Evolutionary conservation across 2,113 vertebrate genomes (phyloP).

Genomic region (Phalacrocorax carbo): DNA sequence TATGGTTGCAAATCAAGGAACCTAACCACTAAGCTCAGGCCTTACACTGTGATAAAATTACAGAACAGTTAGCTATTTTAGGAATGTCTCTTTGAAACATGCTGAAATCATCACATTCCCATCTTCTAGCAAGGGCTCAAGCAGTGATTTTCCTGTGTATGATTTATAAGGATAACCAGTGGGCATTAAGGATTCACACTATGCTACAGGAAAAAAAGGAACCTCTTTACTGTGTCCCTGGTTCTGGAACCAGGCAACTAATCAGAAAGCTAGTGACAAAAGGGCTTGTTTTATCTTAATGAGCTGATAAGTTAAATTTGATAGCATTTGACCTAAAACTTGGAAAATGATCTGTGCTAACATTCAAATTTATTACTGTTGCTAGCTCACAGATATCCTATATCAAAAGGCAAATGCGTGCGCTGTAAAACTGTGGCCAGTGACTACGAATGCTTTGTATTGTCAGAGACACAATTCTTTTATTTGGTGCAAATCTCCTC

Average conservation of each 20-base stretch:
- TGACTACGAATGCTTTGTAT: neutral
- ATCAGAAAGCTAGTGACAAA: neutral
- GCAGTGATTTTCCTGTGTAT: neutral
- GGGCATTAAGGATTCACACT: neutral
- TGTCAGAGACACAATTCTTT: neutral
- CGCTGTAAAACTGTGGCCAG: neutral
- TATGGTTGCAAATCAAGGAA: neutral
- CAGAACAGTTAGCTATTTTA: constrained; percentile 1
- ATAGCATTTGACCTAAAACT: constrained; percentile 28
- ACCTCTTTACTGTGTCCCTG: neutral
- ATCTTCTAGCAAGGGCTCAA: neutral
- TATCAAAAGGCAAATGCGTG: neutral
- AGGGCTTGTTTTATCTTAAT: constrained; percentile 29
- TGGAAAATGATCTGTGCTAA: constrained; percentile 17
- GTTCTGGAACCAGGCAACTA: neutral
- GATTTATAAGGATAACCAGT: neutral
- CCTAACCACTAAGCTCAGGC: neutral
- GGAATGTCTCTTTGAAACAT: constrained; percentile 16
- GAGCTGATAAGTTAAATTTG: constrained; percentile 2
- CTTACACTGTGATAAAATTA: constrained; percentile 17
- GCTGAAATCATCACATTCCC: constrained; percentile 35
- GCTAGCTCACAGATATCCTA: constrained; percentile 2
- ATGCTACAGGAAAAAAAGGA: neutral
- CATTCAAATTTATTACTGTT: constrained; percentile 40
- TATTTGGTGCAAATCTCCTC: neutral